Evolutionary conservation across 2,113 vertebrate species (phyloP).

Genomic region (Raja brachyura): DNA sequence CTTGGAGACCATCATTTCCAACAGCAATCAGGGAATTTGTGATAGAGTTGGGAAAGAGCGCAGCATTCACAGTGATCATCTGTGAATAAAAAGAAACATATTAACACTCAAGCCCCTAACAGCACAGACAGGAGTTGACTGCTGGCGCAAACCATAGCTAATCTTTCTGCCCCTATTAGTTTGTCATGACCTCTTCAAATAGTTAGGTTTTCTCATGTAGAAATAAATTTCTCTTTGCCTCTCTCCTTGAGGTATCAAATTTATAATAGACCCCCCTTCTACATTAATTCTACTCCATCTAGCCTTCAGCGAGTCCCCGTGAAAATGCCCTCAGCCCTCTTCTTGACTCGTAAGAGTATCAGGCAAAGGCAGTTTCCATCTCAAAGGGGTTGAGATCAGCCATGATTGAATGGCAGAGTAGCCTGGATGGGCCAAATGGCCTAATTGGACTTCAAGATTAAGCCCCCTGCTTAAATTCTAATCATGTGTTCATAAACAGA

Average conservation of each 20-base stretch:
- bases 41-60: constrained; percentile 89
- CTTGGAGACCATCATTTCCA: constrained; percentile 93
- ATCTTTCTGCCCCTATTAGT: too few species aligned
- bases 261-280: neutral
- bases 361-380: too few species aligned
- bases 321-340: neutral
- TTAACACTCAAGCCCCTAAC: neutral
- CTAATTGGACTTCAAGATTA: neutral
- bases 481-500: neutral
- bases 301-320: neutral
- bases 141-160: neutral
- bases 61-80: constrained; percentile 98
- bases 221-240: neutral
- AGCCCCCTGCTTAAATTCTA: neutral
- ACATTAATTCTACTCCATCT: neutral
- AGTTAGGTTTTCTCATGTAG: neutral
- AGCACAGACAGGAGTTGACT: neutral
- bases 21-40: constrained; percentile 94
- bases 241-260: neutral
- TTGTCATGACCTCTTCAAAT: neutral
- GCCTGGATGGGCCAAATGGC: too few species aligned
- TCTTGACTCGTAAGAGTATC: neutral
- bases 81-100: constrained; percentile 44
- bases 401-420: too few species aligned
- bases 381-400: too few species aligned